These are phyloP conservation scores for Parazoanthus atlanticus DNA, from an alignment of 92 coral and sea anemone genomes.

Conservation along the genomic window DNA sequence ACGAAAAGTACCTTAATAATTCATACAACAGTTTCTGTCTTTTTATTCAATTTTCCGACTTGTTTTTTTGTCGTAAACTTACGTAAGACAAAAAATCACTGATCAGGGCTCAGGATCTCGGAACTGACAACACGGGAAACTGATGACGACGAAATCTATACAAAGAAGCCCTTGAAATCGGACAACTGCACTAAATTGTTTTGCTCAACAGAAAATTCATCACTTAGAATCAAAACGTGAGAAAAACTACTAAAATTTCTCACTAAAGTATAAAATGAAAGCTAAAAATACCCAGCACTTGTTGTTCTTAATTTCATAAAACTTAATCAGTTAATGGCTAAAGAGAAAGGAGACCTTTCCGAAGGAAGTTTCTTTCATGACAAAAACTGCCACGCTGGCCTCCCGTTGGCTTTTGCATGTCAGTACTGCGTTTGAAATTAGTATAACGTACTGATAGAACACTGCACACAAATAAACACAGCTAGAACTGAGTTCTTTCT, in stretches of 20 bases:
- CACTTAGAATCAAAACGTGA: constrained; percentile 48
- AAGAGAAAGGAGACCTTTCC: neutral
- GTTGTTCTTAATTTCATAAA: constrained; percentile 1
- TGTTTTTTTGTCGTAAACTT: neutral
- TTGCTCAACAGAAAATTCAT: constrained; percentile 13
- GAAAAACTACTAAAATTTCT: neutral
- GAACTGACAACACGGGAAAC: neutral
- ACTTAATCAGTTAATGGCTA: neutral
- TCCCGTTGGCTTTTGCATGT: neutral
- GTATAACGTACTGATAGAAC: neutral
- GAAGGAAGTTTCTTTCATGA: constrained; percentile 21
- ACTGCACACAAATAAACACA: neutral
- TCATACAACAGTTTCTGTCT: constrained; percentile 7
- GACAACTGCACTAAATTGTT: constrained; percentile 12
- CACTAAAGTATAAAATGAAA: neutral
- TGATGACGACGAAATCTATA: neutral
- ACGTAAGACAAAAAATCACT: neutral
- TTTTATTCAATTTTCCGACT: constrained; percentile 4
- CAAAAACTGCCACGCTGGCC: constrained; percentile 44
- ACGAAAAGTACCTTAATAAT: constrained; percentile 33
- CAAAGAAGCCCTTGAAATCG: constrained; percentile 36
- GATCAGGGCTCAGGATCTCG: neutral
- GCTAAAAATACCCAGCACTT: neutral
- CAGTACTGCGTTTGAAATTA: neutral
- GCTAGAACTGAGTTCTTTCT: neutral